Conservation (phyloP, 2,113 vertebrate genomes). For the Gobiocypris rarus region DNA sequence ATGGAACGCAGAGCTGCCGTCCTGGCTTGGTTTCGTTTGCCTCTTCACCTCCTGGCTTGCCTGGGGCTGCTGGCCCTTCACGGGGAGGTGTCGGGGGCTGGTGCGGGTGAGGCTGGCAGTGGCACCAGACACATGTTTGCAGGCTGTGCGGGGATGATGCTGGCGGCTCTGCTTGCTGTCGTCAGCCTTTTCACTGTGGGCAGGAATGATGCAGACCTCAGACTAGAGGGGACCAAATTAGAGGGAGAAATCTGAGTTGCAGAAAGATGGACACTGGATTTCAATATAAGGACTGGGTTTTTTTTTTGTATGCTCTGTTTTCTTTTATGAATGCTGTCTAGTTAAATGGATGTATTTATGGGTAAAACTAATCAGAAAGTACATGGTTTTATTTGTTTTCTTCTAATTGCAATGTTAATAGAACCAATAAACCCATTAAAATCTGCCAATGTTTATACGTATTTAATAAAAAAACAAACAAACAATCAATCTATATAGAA, state of each 20-base stretch:
- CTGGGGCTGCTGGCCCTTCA: constrained; percentile 88
- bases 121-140: constrained; percentile 91
- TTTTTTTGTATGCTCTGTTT: background rate
- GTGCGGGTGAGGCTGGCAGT: constrained; percentile 80
- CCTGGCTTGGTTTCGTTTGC: constrained; percentile 89
- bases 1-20: constrained; percentile 84
- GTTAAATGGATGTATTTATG: constrained; percentile 1
- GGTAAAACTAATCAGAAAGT: background rate
- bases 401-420: background rate
- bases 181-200: constrained; percentile 87
- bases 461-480: too few relatives aligned
- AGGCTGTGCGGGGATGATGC: constrained; percentile 83
- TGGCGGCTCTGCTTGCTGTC: constrained; percentile 86
- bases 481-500: too few relatives aligned
- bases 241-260: constrained; percentile 72
- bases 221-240: constrained; percentile 72
- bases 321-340: background rate
- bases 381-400: background rate
- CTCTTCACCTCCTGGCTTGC: constrained; percentile 88
- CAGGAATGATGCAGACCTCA: constrained; percentile 83
- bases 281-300: background rate
- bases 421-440: background rate
- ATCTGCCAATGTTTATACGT: background rate
- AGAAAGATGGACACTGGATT: background rate
- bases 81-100: constrained; percentile 83